A percentile compares a stretch with the other conserved stretches of the same genome.
These are phyloP conservation scores for Pagetopsis macropterus DNA, from an alignment of 2,797 vertebrate species.

Conservation along the genomic window DNA sequence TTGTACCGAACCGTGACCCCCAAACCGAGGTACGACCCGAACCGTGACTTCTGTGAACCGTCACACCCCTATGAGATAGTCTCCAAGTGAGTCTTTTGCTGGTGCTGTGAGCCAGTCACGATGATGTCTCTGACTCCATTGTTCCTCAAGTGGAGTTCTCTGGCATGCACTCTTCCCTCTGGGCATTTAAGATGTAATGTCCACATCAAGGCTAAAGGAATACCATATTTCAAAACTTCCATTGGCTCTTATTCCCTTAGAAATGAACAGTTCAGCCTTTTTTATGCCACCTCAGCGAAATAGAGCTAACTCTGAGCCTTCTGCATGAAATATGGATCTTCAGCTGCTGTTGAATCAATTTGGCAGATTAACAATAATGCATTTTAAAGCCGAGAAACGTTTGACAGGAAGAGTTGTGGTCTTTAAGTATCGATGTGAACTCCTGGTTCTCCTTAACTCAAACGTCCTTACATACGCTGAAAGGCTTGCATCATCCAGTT, in stretches of 20 bases:
- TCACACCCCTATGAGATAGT: too few relatives aligned
- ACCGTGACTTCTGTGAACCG: too few relatives aligned
- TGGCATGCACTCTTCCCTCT: constrained; percentile 31
- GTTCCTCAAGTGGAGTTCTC: constrained; percentile 17
- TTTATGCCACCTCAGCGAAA: constrained; percentile 66
- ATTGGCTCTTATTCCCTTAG: constrained; percentile 34
- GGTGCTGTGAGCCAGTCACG: constrained; percentile 11
- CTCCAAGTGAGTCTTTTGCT: too few relatives aligned
- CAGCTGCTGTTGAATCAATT: constrained; percentile 63
- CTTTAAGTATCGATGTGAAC: constrained; percentile 39
- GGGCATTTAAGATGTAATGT: constrained; percentile 36
- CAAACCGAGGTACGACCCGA: too few relatives aligned
- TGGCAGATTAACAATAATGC: constrained; percentile 62
- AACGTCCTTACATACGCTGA: neutral
- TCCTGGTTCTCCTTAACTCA: constrained; percentile 19
- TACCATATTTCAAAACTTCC: constrained; percentile 51
- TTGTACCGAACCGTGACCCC: too few relatives aligned
- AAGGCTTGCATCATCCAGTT: constrained; percentile 21
- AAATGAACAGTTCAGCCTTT: constrained; percentile 62
- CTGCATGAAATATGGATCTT: constrained; percentile 66
- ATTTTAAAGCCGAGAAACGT: constrained; percentile 45
- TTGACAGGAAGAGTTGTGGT: constrained; percentile 39
- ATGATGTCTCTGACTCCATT: constrained; percentile 8
- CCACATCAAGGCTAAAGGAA: constrained; percentile 43
- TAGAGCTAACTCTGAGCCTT: constrained; percentile 41